Base-by-base conservation (phyloP, 1,140 invertebrate genomes). In the Bombus superbus region DNA sequence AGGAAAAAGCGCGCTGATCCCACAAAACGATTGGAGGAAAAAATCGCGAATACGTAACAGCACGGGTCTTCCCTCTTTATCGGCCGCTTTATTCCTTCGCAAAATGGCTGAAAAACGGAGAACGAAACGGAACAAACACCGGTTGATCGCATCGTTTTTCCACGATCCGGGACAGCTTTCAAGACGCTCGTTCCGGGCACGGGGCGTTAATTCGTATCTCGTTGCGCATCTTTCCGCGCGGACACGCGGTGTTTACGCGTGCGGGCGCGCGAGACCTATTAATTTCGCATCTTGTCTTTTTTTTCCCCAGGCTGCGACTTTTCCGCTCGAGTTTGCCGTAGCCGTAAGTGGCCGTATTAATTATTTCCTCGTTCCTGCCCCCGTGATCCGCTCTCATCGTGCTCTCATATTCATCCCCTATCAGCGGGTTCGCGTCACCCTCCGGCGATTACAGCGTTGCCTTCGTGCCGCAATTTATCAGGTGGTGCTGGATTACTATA, bases 391-490 rank as follows among this genome's bases (percentile, higher is more conserved):
- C 22, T 3, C 11, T 3, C 35, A 5, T 35, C 3, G 2, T n/a
- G 28, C 32, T n/a, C 15, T 42, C 72, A 8, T 6, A 32, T 4
- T 22, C 44, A 32, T 42, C 38, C 59, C 15, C 22, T 28, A 5
- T 10, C 35, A 22, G 18, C 44, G 9, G 28, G 25, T 28, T 59
- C 38, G 47, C 66, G 77, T 85, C 59, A 73, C 59, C 71, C 83
- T 73, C 57, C 66, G 81, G 62, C 85, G 88, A 90, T 87, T 81
- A 86, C 85, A 35, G 85, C 77, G 77, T 68, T 32, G 79, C 80
- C 88, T 81, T 88, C 86, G 88, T 83, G 88, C 71, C 59, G 83
- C 79, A 85, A 90, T 90, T 90, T 90, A 90, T 90, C 89, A 76
- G 83, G 1, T 35, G 81, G 72, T 53, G 81, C 69, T 78, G 83